These are phyloP conservation scores for Acanthochromis polyacanthus DNA, from an alignment of 2,113 vertebrate species.

Conservation along the genomic window DNA sequence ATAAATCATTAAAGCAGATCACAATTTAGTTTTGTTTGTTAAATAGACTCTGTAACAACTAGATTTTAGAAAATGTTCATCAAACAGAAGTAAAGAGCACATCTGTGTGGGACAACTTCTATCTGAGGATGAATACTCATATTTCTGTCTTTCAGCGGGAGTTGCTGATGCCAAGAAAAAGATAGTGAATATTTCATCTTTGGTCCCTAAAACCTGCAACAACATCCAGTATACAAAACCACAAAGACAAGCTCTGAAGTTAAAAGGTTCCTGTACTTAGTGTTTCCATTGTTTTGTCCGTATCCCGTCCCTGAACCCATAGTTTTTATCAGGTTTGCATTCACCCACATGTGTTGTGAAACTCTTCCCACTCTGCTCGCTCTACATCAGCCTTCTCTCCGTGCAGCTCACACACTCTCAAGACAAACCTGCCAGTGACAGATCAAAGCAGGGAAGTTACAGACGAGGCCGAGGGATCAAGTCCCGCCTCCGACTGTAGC, in stretches of 20 bases:
- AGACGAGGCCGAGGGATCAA: constrained; percentile 73
- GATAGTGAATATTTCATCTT: too few relatives aligned
- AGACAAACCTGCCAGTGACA: constrained; percentile 57
- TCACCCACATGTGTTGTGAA: background rate
- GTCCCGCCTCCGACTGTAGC: constrained; percentile 40
- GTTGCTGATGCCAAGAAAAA: too few relatives aligned
- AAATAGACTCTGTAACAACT: too few relatives aligned
- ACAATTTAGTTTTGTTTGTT: too few relatives aligned
- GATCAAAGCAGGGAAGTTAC: constrained; percentile 79
- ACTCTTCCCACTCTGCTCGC: background rate
- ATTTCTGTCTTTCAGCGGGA: too few relatives aligned
- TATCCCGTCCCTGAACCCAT: background rate
- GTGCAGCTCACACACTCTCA: constrained; percentile 74
- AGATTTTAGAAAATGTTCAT: too few relatives aligned
- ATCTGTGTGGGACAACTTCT: too few relatives aligned
- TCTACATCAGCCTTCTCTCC: constrained; percentile 48
- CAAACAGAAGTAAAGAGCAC: too few relatives aligned
- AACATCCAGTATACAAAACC: background rate
- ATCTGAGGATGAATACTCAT: too few relatives aligned
- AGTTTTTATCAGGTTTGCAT: background rate
- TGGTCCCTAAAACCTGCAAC: too few relatives aligned
- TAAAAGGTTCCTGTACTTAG: background rate
- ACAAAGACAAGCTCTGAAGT: background rate
- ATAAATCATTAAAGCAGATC: background rate
- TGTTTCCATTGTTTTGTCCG: constrained; percentile 64